Evolutionary conservation across 2,888 invertebrate genomes (phyloP).

Genomic region (Lordiphosa andalusiaca): DNA sequence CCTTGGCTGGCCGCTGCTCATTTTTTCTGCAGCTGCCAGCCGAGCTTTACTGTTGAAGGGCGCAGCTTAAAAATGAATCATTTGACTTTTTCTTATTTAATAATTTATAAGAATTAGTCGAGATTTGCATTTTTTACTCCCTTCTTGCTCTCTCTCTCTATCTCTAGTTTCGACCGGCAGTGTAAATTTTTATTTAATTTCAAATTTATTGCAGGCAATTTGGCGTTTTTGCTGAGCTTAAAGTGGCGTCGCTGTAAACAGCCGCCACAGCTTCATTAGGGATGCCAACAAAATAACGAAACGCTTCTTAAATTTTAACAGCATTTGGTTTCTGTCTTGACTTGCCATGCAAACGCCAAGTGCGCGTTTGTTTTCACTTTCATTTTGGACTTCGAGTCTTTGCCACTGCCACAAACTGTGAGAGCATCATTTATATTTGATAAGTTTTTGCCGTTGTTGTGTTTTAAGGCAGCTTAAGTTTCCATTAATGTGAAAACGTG

Average conservation of each 20-base stretch:
- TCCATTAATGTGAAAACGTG: constrained; percentile 48
- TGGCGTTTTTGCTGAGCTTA: constrained; percentile 40
- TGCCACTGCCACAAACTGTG: constrained; percentile 16
- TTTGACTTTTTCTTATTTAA: constrained; percentile 75
- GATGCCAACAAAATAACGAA: constrained; percentile 22
- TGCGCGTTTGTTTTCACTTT: constrained; percentile 45
- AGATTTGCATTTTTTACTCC: constrained; percentile 70
- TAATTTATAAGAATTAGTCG: constrained; percentile 75
- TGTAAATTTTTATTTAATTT: constrained; percentile 74
- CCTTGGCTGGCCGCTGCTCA: constrained; percentile 17
- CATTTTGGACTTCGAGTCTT: constrained; percentile 37
- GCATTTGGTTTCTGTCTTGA: constrained; percentile 25
- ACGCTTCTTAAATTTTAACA: constrained; percentile 31
- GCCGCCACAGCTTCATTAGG: constrained; percentile 57
- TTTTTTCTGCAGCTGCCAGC: constrained; percentile 57
- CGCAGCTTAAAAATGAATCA: constrained; percentile 76
- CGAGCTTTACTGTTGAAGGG: constrained; percentile 75
- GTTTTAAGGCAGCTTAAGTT: constrained; percentile 53
- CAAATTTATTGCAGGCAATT: constrained; percentile 72
- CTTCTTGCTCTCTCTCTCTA: constrained; percentile 1
- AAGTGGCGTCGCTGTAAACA: constrained; percentile 38
- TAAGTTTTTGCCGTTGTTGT: constrained; percentile 31
- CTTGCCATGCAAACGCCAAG: constrained; percentile 26
- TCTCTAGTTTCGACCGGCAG: constrained; percentile 6
- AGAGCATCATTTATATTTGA: constrained; percentile 52